Conservation (phyloP, 2,888 invertebrate genomes). For the Melipona beecheii region DNA sequence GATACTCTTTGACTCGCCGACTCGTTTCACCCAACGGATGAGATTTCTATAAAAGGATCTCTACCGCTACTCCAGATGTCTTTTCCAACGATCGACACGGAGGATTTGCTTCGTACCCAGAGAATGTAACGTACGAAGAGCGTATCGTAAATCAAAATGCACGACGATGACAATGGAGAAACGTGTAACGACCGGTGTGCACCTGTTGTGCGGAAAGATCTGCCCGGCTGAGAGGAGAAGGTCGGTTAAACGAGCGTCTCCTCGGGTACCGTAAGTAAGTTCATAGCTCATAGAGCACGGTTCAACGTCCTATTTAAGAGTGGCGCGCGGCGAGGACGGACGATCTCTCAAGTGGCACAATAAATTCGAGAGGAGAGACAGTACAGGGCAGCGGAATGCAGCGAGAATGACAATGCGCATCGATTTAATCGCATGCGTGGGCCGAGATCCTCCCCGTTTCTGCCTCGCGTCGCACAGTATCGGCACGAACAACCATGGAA, state of each 20-base stretch:
- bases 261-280: constrained; percentile 64
- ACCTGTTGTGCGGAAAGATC: constrained; percentile 8
- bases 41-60: no score
- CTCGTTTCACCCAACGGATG: no score
- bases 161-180: background rate
- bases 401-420: constrained; percentile 64
- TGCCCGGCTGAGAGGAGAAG: constrained; percentile 6
- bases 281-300: constrained; percentile 71
- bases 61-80: no score
- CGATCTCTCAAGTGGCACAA: constrained; percentile 69
- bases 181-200: background rate
- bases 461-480: background rate
- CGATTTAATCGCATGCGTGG: constrained; percentile 64
- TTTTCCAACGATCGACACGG: no score
- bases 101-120: no score
- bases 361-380: constrained; percentile 62
- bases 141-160: background rate
- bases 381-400: constrained; percentile 55
- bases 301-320: constrained; percentile 74
- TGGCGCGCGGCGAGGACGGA: constrained; percentile 37
- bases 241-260: constrained; percentile 24
- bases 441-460: constrained; percentile 21
- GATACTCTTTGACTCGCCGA: no score
- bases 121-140: no score
- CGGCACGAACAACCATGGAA: constrained; percentile 11